Base-by-base conservation (phyloP, 2,113 vertebrate genomes). In the Puntigrus tetrazona region DNA sequence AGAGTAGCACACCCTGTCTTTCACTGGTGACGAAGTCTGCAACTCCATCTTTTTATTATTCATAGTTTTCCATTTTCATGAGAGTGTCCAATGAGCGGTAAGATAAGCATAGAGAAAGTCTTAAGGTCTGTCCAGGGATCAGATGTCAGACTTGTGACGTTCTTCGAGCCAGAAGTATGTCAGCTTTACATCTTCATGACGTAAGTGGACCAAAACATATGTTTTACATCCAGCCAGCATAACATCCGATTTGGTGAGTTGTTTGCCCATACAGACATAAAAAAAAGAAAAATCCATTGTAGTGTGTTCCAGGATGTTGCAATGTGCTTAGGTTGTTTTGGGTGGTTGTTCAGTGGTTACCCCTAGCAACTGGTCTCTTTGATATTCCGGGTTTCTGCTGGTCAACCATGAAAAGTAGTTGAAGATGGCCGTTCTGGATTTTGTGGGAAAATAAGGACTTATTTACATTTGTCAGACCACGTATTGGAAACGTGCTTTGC, bases 21-120 rank as follows among this genome's bases (percentile, higher is more conserved):
- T 20, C 43, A 20, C 73, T 43, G 36, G 43, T 78, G 27, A 79
- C 14, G 22, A 76, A 63, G 16, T 82, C 36, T 65, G 14, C 83
- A 75, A 67, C 59, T 20, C 43, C 27, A 59, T 59, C 16, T 20
- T 43, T 77, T 81, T 43, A 34, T 20, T 85, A 85, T 87, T 84
- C 73, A 87, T 63, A 45, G 50, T 67, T 72, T 45, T 14, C 18
- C 20, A 29, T 76, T 83, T 79, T 16, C 34, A 16, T 14, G 29
- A 65, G 38, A 22, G 57, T 75, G 20, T 73, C 61, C 36, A 72
- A 14, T 5, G 14, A 29, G 36, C 3, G 11, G 0, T 7, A 65
- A 29, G 41, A 29, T 45, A 55, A 16, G 10, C 0, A 5, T 4
- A 55, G 29, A 55, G 74, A 16, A 63, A 8, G 41, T 27, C 75